Evolutionary conservation across 2,113 vertebrate species (phyloP), one percentile per base, ranked within the genome.

Genomic region (Delphinapterus leucas): DNA sequence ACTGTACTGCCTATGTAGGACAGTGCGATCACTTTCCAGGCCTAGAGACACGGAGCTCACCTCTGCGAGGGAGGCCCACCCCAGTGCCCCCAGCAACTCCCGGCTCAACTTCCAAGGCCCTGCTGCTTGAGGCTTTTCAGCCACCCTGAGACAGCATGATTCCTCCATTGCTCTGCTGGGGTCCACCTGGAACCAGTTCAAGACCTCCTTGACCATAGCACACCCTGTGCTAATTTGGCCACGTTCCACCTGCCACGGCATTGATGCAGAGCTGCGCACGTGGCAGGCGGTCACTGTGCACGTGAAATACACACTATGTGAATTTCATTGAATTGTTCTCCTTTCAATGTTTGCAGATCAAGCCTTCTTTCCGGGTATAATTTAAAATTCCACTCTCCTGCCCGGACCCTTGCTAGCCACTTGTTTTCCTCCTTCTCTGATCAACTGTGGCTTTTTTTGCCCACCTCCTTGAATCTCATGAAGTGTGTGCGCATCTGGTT

Each of bases 351-450:
- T 26, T 82, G 17, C 23, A 91, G 63, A 55, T 80, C 47, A 68
- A 60, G 73, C 33, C 53, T 71, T 84, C 58, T 93, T 85, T 83
- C 26, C 23, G 70, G 73, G 25, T 63, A 85, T 77, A 61, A 47
- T 82, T 85, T 63, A 79, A 94, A 92, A 92, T 83, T 49, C 79
- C 15, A 36, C 44, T 83, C 44, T n/a, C 36, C 33, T 28, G 26
- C 73, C 17, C 4, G 28, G 49, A 58, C 15, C 33, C 73, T 60
- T 14, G 41, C 7, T 5, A 47, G 41, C 15, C 31, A 58, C 25
- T 33, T 87, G 77, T 38, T 70, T 88, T 58, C 63, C n/a, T 70
- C 83, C 55, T 44, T 60, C 65, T 90, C 71, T 61, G 77, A 96
- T 73, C 28, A 28, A n/a, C 1, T 10, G 10, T 4, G 77, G 65